Evolutionary conservation across 1,140 invertebrate genomes (phyloP).

Genomic region (Phymastichus coffea): DNA sequence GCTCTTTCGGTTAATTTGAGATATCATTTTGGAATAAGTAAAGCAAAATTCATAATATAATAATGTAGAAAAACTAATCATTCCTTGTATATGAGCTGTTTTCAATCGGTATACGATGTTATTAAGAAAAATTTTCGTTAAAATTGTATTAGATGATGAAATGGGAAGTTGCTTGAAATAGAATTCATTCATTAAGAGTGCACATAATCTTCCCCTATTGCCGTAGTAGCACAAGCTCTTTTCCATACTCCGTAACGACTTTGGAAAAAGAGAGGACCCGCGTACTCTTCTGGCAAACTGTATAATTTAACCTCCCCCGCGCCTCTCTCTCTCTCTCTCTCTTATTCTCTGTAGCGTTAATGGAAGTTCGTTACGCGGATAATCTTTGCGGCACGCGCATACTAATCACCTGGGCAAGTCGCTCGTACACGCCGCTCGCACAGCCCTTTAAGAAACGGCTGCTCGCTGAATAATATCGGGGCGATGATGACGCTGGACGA

Average conservation of each 20-base stretch:
- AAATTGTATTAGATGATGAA: too few relatives aligned
- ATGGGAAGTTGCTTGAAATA: too few relatives aligned
- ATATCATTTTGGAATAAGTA: too few relatives aligned
- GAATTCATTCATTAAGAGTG: conserved; percentile 4
- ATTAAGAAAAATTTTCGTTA: too few relatives aligned
- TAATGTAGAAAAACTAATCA: too few relatives aligned
- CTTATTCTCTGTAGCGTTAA: conserved; percentile 24
- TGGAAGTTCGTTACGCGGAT: conserved; percentile 35
- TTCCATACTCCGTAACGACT: too few relatives aligned
- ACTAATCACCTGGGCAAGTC: conserved; percentile 10
- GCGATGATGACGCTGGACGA: conserved; percentile 1
- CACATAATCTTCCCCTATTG: neutral
- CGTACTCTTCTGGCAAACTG: conserved; percentile 10
- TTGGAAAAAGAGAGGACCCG: conserved; percentile 33
- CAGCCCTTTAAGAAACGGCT: conserved; percentile 11
- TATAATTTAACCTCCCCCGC: conserved; percentile 1
- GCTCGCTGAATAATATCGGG: conserved; percentile 14
- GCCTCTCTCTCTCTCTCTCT: neutral
- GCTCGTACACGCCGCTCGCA: neutral
- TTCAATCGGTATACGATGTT: too few relatives aligned
- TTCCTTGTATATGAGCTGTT: too few relatives aligned
- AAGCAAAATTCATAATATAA: too few relatives aligned
- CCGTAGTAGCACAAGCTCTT: too few relatives aligned
- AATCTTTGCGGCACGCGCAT: conserved; percentile 7
- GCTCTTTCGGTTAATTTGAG: too few relatives aligned